Conservation (phyloP, 2,888 invertebrate genomes). For the Lithophane ornitopus region DNA sequence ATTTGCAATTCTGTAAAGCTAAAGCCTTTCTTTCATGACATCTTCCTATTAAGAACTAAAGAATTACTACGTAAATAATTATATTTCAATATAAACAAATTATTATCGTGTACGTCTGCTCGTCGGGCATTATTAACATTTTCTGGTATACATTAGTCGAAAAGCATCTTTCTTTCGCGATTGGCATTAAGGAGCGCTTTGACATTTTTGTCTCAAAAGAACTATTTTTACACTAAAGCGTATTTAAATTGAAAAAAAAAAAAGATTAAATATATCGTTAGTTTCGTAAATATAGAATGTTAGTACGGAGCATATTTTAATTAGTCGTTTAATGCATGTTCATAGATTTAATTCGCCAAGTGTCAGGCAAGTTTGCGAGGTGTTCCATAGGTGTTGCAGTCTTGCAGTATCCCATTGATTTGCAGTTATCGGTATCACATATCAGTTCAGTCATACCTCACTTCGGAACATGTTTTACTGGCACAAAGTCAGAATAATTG, state of each 20-base stretch:
- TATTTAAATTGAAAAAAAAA: slow-evolving; percentile 81
- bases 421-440: slow-evolving; percentile 78
- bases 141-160: slow-evolving; percentile 71
- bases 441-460: slow-evolving; percentile 72
- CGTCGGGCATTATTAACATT: slow-evolving; percentile 83
- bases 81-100: slow-evolving; percentile 59
- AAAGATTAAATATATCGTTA: slow-evolving; percentile 85
- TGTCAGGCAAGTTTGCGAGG: slow-evolving; percentile 76
- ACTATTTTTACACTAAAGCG: slow-evolving; percentile 88
- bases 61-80: slow-evolving; percentile 71
- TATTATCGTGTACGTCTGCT: slow-evolving; percentile 66
- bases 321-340: slow-evolving; percentile 88
- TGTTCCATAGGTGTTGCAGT: slow-evolving; percentile 74
- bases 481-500: slow-evolving; percentile 51
- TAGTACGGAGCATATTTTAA: slow-evolving; percentile 88
- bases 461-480: slow-evolving; percentile 59
- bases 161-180: slow-evolving; percentile 65
- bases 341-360: slow-evolving; percentile 85
- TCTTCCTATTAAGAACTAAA: slow-evolving; percentile 73
- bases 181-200: slow-evolving; percentile 79
- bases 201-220: slow-evolving; percentile 82
- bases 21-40: slow-evolving; percentile 75
- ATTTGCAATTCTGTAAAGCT: slow-evolving; percentile 82
- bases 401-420: slow-evolving; percentile 76
- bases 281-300: slow-evolving; percentile 86